Base-by-base conservation (phyloP, 2,113 vertebrate genomes). In the Pedetes capensis region DNA sequence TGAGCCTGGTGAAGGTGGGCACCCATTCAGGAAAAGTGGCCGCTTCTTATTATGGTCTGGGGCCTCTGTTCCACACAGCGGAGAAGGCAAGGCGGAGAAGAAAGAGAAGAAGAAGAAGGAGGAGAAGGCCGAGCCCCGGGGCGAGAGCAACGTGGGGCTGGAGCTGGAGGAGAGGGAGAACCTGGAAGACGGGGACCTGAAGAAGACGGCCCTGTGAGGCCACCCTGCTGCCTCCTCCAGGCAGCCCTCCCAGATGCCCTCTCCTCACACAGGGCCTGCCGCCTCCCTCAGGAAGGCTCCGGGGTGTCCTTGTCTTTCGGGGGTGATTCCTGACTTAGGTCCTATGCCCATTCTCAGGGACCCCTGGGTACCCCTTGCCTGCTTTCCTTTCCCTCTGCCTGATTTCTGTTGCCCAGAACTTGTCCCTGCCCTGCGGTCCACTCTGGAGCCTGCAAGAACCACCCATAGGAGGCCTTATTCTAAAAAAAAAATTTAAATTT, bases 101-200 rank as follows among this genome's bases (percentile, higher is more conserved):
- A 34, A 64, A 32, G 17, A 59, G 57, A 17, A 66, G n/a, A 13
- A 53, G 82, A 59, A 23, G 13, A 34, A 27, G 0, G 39, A n/a
- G n/a, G n/a, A n/a, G n/a, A n/a, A n/a, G n/a, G n/a, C n/a, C n/a
- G n/a, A n/a, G n/a, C n/a, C n/a, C n/a, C n/a, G n/a, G n/a, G n/a
- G 95, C 7, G 61, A 17, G n/a, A 89, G 51, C 42, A 97, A 96
- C 34, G 3, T 25, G 12, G 97, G 87, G 8, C 12, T 97, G 83
- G 96, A 97, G 8, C 64, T 96, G 59, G 89, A 84, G 17, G 85
- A 97, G 75, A 9, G 66, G 32, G 78, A 42, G 11, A 0, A 2
- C 10, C 2, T 8, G 2, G 47, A 57, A 4, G 2, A 32, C 0
- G 74, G 25, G 75, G 34, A 25, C 13, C 10, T 0, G 14, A 87